Evolutionary conservation across 2,797 vertebrate genomes (phyloP).

Genomic region (Phyllotis vaccarum): DNA sequence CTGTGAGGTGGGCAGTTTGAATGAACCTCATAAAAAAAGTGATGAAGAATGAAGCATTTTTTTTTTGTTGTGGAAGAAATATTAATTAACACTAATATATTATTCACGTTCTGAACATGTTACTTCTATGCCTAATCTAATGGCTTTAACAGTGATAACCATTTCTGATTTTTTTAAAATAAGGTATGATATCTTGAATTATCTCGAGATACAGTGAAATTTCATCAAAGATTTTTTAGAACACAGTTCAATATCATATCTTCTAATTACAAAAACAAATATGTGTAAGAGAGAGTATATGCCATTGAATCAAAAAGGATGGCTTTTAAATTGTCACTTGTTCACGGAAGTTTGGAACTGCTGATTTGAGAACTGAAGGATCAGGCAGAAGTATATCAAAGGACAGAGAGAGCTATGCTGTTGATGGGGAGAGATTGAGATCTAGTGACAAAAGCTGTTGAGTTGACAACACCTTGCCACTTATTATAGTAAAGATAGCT

Average conservation of each 20-base stretch:
- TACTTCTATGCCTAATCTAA: conserved; percentile 46
- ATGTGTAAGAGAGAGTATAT: conserved; percentile 46
- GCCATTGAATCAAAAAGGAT: conserved; percentile 62
- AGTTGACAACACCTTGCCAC: conserved; percentile 83
- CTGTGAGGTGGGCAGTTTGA: not conserved
- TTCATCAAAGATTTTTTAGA: conserved; percentile 62
- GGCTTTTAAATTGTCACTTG: conserved; percentile 64
- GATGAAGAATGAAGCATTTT: not conserved
- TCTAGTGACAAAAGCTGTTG: conserved; percentile 81
- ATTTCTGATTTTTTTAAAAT: conserved; percentile 36
- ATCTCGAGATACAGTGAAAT: conserved; percentile 60
- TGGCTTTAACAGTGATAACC: not conserved
- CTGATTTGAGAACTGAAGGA: conserved; percentile 61
- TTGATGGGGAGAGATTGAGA: conserved; percentile 76
- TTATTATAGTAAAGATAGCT: conserved; percentile 86
- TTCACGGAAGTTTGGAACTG: conserved; percentile 48
- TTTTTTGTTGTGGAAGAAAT: conserved; percentile 35
- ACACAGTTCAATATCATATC: conserved; percentile 75
- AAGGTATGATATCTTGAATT: conserved; percentile 62
- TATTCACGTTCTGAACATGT: not conserved
- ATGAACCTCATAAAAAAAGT: not conserved
- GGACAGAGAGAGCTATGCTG: conserved; percentile 51
- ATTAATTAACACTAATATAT: conserved; percentile 15
- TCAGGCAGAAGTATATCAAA: conserved; percentile 71
- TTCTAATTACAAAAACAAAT: conserved; percentile 81